Evolutionary conservation across 2,113 vertebrate genomes (phyloP), one percentile per base, ranked within the genome.

Genomic region (Odobenus rosmarus): DNA sequence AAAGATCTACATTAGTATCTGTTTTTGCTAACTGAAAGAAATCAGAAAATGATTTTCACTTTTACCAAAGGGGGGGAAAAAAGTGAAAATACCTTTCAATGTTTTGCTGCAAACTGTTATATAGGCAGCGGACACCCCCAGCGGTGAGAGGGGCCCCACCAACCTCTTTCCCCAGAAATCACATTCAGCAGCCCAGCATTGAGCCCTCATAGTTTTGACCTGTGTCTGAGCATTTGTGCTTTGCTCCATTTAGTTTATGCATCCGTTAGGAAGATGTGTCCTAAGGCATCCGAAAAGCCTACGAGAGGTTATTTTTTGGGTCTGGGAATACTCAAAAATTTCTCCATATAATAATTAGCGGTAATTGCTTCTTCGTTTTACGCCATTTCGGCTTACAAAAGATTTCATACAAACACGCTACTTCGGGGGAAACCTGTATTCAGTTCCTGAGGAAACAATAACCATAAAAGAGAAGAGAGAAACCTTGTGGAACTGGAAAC

Each of bases 371-470:
- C 28, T n/a, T 53, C 19, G 31, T 18, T 51, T 33, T 79, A 53
- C 7, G 31, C 31, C 76, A 53, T 53, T 79, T 79, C 18, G 5
- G 49, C 49, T 53, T 53, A 79, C 46, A 19, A 19, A 51, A 79
- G 31, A 53, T 53, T 53, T 79, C 31, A n/a, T 21, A 79, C 9
- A 6, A 53, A 79, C 18, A 53, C 49, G 28, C 9, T 53, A 79
- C 76, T 79, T 53, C 16, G 16, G 31, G 23, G 49, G 31, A 79
- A 79, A 19, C 74, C 31, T 53, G 49, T 53, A 95, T 67, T 91
- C 82, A 64, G 71, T 89, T 96, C 90, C 93, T 24, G 5, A 94
- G 94, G 71, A 97, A 93, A 97, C 90, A 95, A 90, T 88, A 93
- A 71, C 59, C 42, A 49, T 87, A 64, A 95, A 74, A 71, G 79